Conservation (phyloP, 2,888 invertebrate genomes). For the Corbicula japonica region DNA sequence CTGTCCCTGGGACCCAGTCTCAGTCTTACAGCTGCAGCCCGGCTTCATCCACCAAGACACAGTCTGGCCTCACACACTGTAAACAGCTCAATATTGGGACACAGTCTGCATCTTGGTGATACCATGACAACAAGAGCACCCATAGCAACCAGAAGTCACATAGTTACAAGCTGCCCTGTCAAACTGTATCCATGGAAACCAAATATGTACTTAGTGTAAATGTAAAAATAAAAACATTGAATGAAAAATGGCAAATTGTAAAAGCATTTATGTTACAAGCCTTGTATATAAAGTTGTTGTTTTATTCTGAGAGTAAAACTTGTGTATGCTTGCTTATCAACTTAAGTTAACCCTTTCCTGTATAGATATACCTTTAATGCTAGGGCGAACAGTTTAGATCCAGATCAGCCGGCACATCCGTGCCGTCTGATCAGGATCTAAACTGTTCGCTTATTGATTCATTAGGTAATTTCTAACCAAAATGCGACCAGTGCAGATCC, state of each 20-base stretch:
- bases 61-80: constrained; percentile 46
- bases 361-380: no score
- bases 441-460: no score
- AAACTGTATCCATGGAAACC: constrained; percentile 69
- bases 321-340: no score
- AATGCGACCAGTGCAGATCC: no score
- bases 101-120: constrained; percentile 32
- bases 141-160: constrained; percentile 41
- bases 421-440: no score
- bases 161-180: constrained; percentile 54
- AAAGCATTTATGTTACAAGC: no score
- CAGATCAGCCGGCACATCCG: no score
- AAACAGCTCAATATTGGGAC: constrained; percentile 39
- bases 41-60: constrained; percentile 43
- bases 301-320: no score
- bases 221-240: constrained; percentile 25
- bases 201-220: constrained; percentile 61
- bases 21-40: constrained; percentile 28
- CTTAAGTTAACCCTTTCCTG: no score
- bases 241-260: background rate
- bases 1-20: constrained; percentile 31
- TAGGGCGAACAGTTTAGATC: no score
- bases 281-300: no score
- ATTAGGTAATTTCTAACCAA: no score
- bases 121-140: constrained; percentile 50